A percentile compares a stretch with the other conserved stretches of the same genome.
phyloP scores from a whole-genome alignment of 1,140 invertebrate genomes.

The Steinernema feltiae region DNA sequence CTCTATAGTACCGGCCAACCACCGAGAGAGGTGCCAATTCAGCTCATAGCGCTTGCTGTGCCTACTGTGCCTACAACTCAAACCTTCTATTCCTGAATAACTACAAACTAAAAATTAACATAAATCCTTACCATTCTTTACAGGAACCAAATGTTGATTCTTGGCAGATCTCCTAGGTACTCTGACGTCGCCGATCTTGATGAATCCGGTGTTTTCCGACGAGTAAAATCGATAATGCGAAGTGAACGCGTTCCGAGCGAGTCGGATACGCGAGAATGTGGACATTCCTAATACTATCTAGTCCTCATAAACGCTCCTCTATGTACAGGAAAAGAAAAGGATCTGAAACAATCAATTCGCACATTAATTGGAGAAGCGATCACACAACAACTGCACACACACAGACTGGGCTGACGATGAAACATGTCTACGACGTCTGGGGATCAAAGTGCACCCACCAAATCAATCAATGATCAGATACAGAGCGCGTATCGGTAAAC shows the following conservation, averaged over 20 bases:
- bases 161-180: constrained; percentile 66
- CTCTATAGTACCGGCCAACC: no score
- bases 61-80: no score
- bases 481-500: no score
- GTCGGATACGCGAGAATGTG: background rate
- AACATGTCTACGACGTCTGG: background rate
- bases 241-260: background rate
- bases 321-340: no score
- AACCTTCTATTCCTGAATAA: no score
- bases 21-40: no score
- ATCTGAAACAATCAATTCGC: no score
- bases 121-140: constrained; percentile 75
- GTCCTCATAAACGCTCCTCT: no score
- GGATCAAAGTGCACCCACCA: background rate
- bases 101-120: constrained; percentile 24
- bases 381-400: background rate
- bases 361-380: no score
- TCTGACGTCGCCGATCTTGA: constrained; percentile 72
- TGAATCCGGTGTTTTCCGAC: constrained; percentile 35
- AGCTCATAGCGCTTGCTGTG: no score
- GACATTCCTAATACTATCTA: background rate
- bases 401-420: no score
- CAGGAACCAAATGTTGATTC: constrained; percentile 73
- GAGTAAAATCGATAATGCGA: background rate
- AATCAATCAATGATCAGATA: constrained; percentile 11